phyloP scores from a whole-genome alignment of 2,113 vertebrate species.

The Muntiacus muntjak region DNA sequence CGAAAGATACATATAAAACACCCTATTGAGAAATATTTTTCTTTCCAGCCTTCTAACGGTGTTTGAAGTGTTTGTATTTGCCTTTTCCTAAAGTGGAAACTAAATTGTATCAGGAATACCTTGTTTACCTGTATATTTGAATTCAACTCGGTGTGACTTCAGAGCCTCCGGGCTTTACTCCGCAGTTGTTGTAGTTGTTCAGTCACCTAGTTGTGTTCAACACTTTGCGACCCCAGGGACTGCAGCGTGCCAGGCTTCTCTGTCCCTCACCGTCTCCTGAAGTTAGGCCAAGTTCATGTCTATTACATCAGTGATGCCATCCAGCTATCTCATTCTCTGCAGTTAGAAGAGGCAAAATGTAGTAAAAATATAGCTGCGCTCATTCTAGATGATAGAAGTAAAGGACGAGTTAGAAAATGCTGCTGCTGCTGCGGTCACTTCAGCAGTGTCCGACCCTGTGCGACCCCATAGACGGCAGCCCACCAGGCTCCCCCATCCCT shows the following conservation, averaged over 20 bases:
- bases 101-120: background rate
- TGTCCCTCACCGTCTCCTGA: background rate
- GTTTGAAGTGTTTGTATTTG: background rate
- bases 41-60: background rate
- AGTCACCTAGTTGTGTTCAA: background rate
- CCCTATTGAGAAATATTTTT: background rate
- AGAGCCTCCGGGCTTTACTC: background rate
- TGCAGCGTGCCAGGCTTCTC: background rate
- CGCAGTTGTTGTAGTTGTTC: background rate
- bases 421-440: background rate
- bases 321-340: background rate
- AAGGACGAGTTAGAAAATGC: background rate
- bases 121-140: background rate
- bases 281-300: background rate
- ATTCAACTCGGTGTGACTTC: background rate
- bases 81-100: background rate
- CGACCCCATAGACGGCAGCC: background rate
- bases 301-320: background rate
- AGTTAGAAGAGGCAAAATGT: background rate
- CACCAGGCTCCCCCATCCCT: rapidly evolving
- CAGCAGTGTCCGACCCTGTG: rapidly evolving
- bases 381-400: background rate
- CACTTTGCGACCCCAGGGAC: background rate
- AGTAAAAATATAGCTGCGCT: background rate
- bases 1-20: background rate